Evolutionary conservation across 2,113 vertebrate genomes (phyloP).

Genomic region (Sinocyclocheilus anophthalmus): DNA sequence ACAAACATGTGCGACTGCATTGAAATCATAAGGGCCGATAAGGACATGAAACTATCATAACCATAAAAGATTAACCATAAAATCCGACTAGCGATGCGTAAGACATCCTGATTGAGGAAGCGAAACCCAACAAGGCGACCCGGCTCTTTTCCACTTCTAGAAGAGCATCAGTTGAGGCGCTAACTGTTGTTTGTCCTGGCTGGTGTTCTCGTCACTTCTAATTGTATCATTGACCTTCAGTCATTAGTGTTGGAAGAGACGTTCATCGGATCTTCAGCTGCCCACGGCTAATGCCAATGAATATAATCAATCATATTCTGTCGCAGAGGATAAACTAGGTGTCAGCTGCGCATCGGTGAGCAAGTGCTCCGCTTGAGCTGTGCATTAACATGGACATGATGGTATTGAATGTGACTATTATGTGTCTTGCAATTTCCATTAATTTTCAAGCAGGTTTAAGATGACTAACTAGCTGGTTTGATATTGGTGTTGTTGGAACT

Average conservation of each 20-base stretch:
- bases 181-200: conserved; percentile 19
- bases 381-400: not conserved
- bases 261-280: conserved; percentile 7
- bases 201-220: conserved; percentile 10
- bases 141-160: not conserved
- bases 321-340: not conserved
- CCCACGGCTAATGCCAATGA: conserved; percentile 5
- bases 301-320: conserved; percentile 33
- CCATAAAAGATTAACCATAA: conserved; percentile 18
- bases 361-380: not conserved
- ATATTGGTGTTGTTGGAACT: not conserved
- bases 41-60: not conserved
- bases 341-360: not conserved
- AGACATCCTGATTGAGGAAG: not conserved
- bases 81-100: not conserved
- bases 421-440: not conserved
- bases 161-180: not conserved
- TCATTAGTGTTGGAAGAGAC: not conserved
- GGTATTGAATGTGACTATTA: not conserved
- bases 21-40: not conserved
- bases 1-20: not conserved
- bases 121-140: not conserved
- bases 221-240: conserved; percentile 30
- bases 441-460: not conserved
- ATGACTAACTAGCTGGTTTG: not conserved